Base-by-base conservation (phyloP, 92 coral and sea anemone species). In the Porites cylindrica region DNA sequence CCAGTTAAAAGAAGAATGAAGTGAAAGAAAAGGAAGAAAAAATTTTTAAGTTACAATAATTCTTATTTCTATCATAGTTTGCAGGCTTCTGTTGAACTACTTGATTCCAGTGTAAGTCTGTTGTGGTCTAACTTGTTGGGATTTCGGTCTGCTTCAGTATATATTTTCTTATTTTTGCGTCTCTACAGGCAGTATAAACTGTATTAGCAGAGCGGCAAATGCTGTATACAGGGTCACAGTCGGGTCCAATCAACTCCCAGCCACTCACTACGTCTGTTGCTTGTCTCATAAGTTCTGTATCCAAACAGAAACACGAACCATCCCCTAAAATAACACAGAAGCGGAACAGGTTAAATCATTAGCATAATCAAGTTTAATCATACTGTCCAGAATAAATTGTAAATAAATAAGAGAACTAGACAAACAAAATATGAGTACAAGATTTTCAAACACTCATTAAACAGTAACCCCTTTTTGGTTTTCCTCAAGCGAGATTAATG, bases 231-330 rank as follows among this genome's bases (percentile, higher is more conserved):
- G 99, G 93, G 78, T 97, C 98, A 76, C 94, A 95, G 54, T 97
- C 95, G 2, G 98, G 98, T 23, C 99, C 99, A 63, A 88, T 91
- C 80, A 97, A 85, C 85, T 95, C 96, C 93, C 92, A 91, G 77
- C 94, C 91, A 10, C 51, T 82, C 18, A 72, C 52, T 20, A 54
- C 72, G 7, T 87, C 88, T 67, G 81, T 74, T 54, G 80, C 77
- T 20, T 60, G 72, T 3, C 79, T 80, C 51, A 90, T 72, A 67
- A 83, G 64, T 81, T 75, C 88, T 64, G 86, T 82, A 87, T 89
- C 82, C 93, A 94, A 93, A 18, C 71, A 78, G 64, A 93, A 95
- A 79, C 99, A 95, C 12, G 94, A 85, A 2, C 99, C 99, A 70
- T 93, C 99, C 58, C 97, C 99, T 96, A 63, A 2, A 82, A 69